Percentiles rank a stretch among this genome's conserved stretches.
These are phyloP conservation scores for Cerastis leucographa DNA, from an alignment of 2,888 invertebrate species.

Conservation along the genomic window DNA sequence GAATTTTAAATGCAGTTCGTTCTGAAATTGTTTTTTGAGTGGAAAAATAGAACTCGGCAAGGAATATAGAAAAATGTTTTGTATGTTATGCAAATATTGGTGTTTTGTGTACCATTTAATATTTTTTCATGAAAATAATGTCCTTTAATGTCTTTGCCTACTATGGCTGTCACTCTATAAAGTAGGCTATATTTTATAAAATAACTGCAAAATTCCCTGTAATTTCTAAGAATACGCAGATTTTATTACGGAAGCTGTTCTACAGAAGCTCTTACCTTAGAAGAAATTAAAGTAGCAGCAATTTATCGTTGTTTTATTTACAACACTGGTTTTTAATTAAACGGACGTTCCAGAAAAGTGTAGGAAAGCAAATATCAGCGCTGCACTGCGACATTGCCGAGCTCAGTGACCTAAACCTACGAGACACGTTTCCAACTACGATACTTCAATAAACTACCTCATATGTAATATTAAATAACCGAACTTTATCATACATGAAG, in stretches of 20 bases:
- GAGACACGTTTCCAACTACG: slow-evolving; percentile 9
- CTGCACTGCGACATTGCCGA: slow-evolving; percentile 50
- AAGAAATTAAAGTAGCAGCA: slow-evolving; percentile 52
- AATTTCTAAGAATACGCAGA: slow-evolving; percentile 12
- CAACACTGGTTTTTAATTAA: slow-evolving; percentile 46
- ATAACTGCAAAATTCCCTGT: slow-evolving; percentile 15
- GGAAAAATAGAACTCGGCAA: slow-evolving; percentile 6
- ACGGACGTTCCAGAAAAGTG: slow-evolving; percentile 10
- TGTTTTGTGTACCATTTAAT: not conserved
- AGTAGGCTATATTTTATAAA: not conserved
- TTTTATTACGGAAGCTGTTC: slow-evolving; percentile 14
- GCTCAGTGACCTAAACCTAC: slow-evolving; percentile 54
- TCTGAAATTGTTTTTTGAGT: slow-evolving; percentile 15
- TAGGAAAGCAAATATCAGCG: slow-evolving; percentile 41
- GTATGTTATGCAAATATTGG: slow-evolving; percentile 17
- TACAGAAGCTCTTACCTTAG: slow-evolving; percentile 24
- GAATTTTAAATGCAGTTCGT: slow-evolving; percentile 46
- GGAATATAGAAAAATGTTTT: slow-evolving; percentile 8
- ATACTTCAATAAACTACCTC: slow-evolving; percentile 1
- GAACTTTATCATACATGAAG: slow-evolving; percentile 2
- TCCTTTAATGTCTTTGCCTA: not conserved
- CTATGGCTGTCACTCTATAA: not conserved
- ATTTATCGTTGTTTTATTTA: slow-evolving; percentile 54
- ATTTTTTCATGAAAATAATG: not conserved
- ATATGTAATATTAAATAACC: slow-evolving; percentile 2